A percentile compares a stretch with the other conserved stretches of the same genome.
These are phyloP conservation scores for Catharus ustulatus DNA, from an alignment of 2,797 vertebrate genomes.

Conservation along the genomic window DNA sequence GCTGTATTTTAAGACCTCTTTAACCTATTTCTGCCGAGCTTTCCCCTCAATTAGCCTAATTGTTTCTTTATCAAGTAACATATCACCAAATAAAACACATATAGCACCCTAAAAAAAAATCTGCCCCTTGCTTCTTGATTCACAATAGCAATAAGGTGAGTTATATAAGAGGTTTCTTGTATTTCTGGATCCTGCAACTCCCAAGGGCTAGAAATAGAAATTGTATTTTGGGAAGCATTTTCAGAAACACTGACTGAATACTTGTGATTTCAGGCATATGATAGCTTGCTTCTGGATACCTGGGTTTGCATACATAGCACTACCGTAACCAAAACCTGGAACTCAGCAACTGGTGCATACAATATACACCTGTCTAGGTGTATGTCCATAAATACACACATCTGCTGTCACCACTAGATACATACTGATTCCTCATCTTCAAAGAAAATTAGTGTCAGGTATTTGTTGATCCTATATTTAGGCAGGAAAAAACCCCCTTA, in stretches of 20 bases:
- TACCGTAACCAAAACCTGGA: background rate
- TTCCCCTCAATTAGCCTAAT: conserved; percentile 69
- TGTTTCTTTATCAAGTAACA: conserved; percentile 57
- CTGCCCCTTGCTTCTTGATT: background rate
- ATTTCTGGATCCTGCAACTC: conserved; percentile 42
- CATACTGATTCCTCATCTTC: background rate
- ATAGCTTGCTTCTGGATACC: background rate
- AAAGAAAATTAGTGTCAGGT: background rate
- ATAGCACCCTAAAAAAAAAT: background rate
- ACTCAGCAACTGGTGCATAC: background rate
- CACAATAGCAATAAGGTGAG: conserved; percentile 32
- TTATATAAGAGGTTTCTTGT: conserved; percentile 31
- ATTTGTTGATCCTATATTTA: background rate
- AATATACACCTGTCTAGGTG: background rate
- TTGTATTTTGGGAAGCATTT: conserved; percentile 51
- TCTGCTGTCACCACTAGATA: background rate
- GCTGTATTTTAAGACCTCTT: conserved; percentile 56
- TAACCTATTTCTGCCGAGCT: conserved; percentile 68
- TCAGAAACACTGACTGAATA: conserved; percentile 26
- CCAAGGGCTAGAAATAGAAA: conserved; percentile 47
- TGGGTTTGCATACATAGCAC: background rate
- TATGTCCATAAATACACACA: accelerated
- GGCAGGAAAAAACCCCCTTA: background rate
- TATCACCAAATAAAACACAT: conserved; percentile 33
- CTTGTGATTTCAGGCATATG: conserved; percentile 18